phyloP scores from a whole-genome alignment of 2,113 vertebrate species.

The Caretta caretta region DNA sequence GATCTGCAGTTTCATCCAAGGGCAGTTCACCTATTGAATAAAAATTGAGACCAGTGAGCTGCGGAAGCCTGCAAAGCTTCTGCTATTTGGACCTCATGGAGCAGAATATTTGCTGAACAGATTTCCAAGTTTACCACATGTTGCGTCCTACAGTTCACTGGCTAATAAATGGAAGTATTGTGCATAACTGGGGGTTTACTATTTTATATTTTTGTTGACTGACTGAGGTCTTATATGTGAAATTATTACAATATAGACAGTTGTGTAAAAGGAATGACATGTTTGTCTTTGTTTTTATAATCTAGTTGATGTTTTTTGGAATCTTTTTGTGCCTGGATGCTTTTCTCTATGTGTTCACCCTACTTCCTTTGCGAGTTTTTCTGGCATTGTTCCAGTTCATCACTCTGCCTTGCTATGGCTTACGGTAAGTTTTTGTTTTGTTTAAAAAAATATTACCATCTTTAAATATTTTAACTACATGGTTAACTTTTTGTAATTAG shows the following conservation, averaged over 20 bases:
- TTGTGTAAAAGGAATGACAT: conserved; percentile 20
- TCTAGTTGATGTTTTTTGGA: conserved; percentile 96
- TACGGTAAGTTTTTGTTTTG: conserved; percentile 84
- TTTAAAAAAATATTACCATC: not conserved
- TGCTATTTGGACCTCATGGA: not conserved
- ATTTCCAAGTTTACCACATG: not conserved
- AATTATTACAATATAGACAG: not conserved
- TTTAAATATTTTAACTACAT: not conserved
- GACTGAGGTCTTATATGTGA: not conserved
- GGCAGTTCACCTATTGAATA: not conserved
- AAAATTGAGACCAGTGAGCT: not conserved
- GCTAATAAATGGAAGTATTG: not conserved
- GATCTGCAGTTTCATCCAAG: not conserved
- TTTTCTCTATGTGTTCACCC: conserved; percentile 97
- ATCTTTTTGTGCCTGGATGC: conserved; percentile 97
- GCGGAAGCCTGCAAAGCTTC: not conserved
- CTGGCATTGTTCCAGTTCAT: conserved; percentile 91
- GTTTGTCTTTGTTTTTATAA: conserved; percentile 50
- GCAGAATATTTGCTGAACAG: conserved; percentile 40
- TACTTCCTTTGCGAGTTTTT: conserved; percentile 93
- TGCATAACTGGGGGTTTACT: not conserved
- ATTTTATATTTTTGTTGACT: not conserved
- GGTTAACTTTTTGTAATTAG: not conserved
- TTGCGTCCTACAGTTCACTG: conserved; percentile 18
- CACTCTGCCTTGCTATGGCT: conserved; percentile 93